phyloP scores from a whole-genome alignment of 2,888 invertebrate species.

The Scaptomyza cyrtandrae region DNA sequence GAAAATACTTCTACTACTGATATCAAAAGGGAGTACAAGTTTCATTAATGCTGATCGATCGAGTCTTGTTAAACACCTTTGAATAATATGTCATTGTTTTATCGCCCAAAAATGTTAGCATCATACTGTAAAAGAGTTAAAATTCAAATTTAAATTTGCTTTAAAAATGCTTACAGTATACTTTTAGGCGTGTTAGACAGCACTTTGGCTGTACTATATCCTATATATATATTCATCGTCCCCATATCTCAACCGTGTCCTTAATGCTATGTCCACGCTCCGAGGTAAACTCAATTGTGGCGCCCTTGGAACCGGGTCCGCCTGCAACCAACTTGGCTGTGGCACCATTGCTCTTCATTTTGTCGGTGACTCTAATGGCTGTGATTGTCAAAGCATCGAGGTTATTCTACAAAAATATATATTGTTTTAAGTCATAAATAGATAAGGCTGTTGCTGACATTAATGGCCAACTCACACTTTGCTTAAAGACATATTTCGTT shows the following conservation, averaged over 20 bases:
- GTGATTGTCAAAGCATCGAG: conserved; percentile 67
- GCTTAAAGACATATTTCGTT: conserved; percentile 73
- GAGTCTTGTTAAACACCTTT: too few relatives aligned
- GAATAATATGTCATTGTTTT: too few relatives aligned
- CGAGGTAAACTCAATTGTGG: conserved; percentile 85
- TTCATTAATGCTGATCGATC: too few relatives aligned
- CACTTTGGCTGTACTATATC: background rate
- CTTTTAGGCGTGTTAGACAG: conserved; percentile 31
- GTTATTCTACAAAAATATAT: conserved; percentile 47
- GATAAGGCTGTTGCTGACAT: background rate
- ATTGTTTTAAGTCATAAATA: background rate
- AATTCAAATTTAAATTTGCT: too few relatives aligned
- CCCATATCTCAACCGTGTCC: conserved; percentile 71
- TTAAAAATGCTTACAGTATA: conserved; percentile 17
- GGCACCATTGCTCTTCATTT: conserved; percentile 80
- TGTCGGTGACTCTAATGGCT: conserved; percentile 67
- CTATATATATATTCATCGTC: conserved; percentile 35
- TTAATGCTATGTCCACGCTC: conserved; percentile 84
- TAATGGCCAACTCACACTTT: conserved; percentile 54
- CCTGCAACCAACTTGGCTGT: conserved; percentile 82
- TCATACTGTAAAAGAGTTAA: too few relatives aligned
- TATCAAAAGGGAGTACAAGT: too few relatives aligned
- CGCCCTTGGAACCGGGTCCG: conserved; percentile 84
- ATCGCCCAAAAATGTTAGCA: too few relatives aligned
- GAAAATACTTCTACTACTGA: too few relatives aligned